These are phyloP conservation scores for Phengaris alcon DNA, from an alignment of 2,888 invertebrate species.

Conservation along the genomic window DNA sequence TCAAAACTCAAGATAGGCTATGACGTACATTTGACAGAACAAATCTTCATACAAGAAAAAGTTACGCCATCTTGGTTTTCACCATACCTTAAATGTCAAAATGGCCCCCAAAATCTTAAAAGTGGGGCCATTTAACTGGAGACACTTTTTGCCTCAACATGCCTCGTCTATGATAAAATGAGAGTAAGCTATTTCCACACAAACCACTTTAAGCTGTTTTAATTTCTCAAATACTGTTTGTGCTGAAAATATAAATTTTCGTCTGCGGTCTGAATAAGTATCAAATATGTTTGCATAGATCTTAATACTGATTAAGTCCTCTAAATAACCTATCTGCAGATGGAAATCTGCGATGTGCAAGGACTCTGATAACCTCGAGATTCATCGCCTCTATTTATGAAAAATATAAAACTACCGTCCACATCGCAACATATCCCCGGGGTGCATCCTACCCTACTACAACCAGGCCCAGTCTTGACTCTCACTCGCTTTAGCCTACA, in stretches of 20 bases:
- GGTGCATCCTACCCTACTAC: neutral
- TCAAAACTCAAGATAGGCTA: no score
- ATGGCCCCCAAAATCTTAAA: no score
- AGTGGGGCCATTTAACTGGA: no score
- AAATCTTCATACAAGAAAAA: no score
- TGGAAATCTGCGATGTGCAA: neutral
- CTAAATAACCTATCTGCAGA: neutral
- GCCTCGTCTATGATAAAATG: neutral
- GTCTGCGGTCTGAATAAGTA: neutral
- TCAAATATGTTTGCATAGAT: no score
- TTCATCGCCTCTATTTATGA: neutral
- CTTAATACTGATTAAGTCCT: neutral
- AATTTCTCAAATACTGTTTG: neutral
- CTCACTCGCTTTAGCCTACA: constrained; percentile 47
- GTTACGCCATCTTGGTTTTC: no score
- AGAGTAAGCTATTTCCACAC: neutral
- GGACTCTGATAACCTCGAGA: neutral
- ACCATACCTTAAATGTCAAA: no score
- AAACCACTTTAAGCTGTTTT: neutral
- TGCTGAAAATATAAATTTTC: neutral
- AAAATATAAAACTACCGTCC: constrained; percentile 26
- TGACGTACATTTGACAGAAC: no score
- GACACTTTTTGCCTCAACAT: no score
- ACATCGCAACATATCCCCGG: constrained; percentile 20
- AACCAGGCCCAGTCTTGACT: constrained; percentile 58